phyloP scores from a whole-genome alignment of 2,113 vertebrate species.

The Sceloporus undulatus region DNA sequence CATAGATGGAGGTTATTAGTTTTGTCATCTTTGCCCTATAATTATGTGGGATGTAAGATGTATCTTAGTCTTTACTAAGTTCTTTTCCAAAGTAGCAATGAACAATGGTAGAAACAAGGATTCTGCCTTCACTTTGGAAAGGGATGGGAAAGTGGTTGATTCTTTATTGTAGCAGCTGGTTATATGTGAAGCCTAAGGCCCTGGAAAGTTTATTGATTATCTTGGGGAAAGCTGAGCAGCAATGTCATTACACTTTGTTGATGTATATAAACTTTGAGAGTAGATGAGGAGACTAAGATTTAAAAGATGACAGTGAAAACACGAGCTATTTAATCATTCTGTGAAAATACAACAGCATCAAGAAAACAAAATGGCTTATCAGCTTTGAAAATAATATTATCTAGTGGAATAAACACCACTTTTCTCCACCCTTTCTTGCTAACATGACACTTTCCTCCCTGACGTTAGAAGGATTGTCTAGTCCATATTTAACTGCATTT shows the following conservation, averaged over 20 bases:
- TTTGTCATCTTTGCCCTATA: too few species aligned
- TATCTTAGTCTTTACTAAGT: neutral
- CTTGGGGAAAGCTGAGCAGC: neutral
- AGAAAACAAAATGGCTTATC: neutral
- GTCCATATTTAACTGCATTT: too few species aligned
- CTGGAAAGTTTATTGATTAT: neutral
- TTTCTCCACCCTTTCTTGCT: too few species aligned
- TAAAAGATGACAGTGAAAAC: neutral
- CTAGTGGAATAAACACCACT: too few species aligned
- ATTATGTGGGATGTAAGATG: too few species aligned
- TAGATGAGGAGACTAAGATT: neutral
- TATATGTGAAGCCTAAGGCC: neutral
- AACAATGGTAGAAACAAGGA: too few species aligned
- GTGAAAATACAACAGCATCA: neutral
- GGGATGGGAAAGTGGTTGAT: neutral
- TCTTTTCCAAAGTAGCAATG: neutral
- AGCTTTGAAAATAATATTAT: neutral
- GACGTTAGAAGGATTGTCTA: too few species aligned
- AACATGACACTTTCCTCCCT: too few species aligned
- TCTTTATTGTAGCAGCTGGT: neutral
- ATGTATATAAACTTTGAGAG: neutral
- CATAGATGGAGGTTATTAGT: too few species aligned
- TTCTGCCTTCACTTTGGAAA: too few species aligned
- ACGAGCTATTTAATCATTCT: neutral
- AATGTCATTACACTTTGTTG: neutral